These are phyloP conservation scores for Scalopus aquaticus DNA, from an alignment of 2,113 vertebrate species.

Conservation along the genomic window DNA sequence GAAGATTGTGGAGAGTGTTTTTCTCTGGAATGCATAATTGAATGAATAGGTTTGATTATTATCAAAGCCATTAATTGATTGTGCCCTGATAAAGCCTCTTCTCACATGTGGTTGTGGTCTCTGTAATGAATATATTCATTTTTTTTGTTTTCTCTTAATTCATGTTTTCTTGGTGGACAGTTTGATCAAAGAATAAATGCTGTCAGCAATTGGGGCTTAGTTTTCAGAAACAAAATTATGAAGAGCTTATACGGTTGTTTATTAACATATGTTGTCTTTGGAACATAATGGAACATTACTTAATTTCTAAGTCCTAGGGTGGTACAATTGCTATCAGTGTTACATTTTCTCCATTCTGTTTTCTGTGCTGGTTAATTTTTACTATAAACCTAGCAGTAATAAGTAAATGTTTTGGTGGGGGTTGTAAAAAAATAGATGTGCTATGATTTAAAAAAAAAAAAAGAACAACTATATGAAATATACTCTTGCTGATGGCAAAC, in stretches of 20 bases:
- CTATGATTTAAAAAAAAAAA: slow-evolving; percentile 32
- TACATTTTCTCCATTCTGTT: slow-evolving; percentile 59
- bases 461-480: slow-evolving; percentile 3
- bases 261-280: slow-evolving; percentile 42
- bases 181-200: slow-evolving; percentile 68
- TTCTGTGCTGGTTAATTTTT: slow-evolving; percentile 49
- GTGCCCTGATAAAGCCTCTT: slow-evolving; percentile 61
- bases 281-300: neutral
- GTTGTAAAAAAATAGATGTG: neutral
- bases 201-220: slow-evolving; percentile 59
- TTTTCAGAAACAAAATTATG: slow-evolving; percentile 62
- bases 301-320: slow-evolving; percentile 53
- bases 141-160: slow-evolving; percentile 66
- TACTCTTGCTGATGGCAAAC: neutral
- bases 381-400: slow-evolving; percentile 21
- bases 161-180: slow-evolving; percentile 62
- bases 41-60: slow-evolving; percentile 75
- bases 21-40: slow-evolving; percentile 58
- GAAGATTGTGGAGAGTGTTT: slow-evolving; percentile 68
- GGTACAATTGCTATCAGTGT: slow-evolving; percentile 33
- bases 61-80: slow-evolving; percentile 79
- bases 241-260: slow-evolving; percentile 61
- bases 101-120: neutral
- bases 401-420: slow-evolving; percentile 10
- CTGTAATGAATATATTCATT: slow-evolving; percentile 67